phyloP scores from a whole-genome alignment of 2,797 vertebrate species.

The Periophthalmus magnuspinnatus region DNA sequence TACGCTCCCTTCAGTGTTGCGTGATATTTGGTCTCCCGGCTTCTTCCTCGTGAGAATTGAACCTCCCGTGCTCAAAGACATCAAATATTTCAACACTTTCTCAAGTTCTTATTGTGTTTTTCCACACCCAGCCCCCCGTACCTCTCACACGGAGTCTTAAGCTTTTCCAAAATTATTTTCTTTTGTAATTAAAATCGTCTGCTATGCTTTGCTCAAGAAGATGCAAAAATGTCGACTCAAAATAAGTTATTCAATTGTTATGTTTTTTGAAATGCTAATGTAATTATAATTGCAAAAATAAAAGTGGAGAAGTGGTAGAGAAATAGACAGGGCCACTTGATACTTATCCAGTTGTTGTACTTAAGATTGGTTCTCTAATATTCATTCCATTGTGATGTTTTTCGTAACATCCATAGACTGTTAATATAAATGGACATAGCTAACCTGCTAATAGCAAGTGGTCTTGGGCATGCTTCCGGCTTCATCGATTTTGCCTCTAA shows the following conservation, averaged over 20 bases:
- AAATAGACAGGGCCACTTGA: neutral
- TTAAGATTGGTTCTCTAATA: neutral
- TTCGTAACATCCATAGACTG: neutral
- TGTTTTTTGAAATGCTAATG: too few relatives aligned
- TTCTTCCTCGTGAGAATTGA: constrained; percentile 62
- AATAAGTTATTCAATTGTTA: neutral
- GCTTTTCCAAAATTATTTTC: neutral
- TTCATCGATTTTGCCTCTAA: too few relatives aligned
- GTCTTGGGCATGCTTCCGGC: too few relatives aligned
- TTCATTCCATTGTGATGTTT: neutral
- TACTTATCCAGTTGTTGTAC: neutral
- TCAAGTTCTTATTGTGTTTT: constrained; percentile 72
- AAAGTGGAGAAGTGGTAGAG: neutral
- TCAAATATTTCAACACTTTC: constrained; percentile 79
- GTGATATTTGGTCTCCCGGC: constrained; percentile 63
- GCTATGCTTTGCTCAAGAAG: constrained; percentile 19
- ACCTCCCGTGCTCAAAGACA: constrained; percentile 64
- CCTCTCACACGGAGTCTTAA: constrained; percentile 9
- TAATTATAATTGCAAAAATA: neutral
- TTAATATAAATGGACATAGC: too few relatives aligned
- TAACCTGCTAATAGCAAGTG: too few relatives aligned
- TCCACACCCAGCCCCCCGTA: constrained; percentile 50
- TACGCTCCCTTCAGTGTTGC: constrained; percentile 49
- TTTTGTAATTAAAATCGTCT: constrained; percentile 25
- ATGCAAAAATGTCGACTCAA: neutral